Conservation (phyloP, 1,140 invertebrate species). For the Trypoxylus dichotomus region DNA sequence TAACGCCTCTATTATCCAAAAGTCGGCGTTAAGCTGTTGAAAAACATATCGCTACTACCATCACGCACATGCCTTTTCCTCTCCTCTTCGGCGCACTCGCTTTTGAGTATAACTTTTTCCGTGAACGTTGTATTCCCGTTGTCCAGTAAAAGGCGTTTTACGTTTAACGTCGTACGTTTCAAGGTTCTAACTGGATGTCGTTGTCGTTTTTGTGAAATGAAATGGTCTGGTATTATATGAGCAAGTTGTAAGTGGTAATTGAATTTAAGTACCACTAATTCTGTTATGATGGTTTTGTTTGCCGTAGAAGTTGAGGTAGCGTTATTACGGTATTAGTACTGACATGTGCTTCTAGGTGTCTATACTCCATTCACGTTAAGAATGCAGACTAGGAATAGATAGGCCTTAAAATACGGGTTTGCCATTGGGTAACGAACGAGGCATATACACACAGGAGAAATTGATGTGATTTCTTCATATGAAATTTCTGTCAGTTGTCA, state of each 20-base stretch:
- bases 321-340: too few species aligned
- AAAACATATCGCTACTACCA: constrained; percentile 4
- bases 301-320: too few species aligned
- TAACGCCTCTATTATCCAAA: constrained; percentile 28
- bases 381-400: too few species aligned
- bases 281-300: too few species aligned
- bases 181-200: background rate
- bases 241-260: background rate
- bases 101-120: background rate
- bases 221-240: background rate
- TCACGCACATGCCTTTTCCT: constrained; percentile 17
- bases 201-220: background rate
- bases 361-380: too few species aligned
- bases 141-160: background rate
- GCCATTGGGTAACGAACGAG: too few species aligned
- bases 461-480: too few species aligned
- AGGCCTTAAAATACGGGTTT: too few species aligned
- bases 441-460: too few species aligned
- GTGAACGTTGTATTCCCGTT: background rate
- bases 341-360: too few species aligned
- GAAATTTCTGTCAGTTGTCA: too few species aligned
- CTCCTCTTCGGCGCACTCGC: background rate
- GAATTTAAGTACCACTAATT: background rate
- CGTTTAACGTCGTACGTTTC: background rate
- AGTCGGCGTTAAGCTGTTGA: constrained; percentile 23